Percentiles rank a stretch among this genome's conserved stretches.
Evolutionary conservation across 2,888 invertebrate genomes (phyloP).

Genomic region (Drosophila melanosoma): DNA sequence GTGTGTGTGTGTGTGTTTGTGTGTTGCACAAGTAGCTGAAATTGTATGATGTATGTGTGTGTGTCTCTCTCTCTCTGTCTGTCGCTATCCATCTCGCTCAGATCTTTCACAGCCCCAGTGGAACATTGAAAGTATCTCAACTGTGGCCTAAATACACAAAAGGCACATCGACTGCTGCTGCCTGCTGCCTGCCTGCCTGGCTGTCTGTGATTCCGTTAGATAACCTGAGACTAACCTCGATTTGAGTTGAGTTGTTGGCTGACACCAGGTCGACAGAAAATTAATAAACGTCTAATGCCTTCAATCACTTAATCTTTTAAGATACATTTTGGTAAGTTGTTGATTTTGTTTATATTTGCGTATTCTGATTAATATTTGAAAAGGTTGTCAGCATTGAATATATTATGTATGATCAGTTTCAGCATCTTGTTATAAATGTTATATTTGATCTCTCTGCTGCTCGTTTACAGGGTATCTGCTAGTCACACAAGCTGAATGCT

Average conservation of each 20-base stretch:
- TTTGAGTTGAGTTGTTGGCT: conserved; percentile 2
- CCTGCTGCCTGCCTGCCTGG: neutral
- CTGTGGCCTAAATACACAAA: conserved; percentile 9
- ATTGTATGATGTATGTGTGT: conserved; percentile 62
- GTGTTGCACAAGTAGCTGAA: conserved; percentile 39
- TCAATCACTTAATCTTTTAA: too few relatives aligned
- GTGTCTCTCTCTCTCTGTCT: neutral
- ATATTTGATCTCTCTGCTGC: neutral
- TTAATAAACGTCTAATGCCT: conserved; percentile 8
- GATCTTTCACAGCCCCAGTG: neutral
- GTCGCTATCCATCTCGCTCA: neutral
- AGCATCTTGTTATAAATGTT: neutral
- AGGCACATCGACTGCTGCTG: neutral
- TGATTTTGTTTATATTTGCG: neutral
- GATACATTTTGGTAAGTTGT: neutral
- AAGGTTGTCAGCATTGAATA: too few relatives aligned
- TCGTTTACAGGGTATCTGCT: neutral
- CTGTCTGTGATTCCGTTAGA: conserved; percentile 12
- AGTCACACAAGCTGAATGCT: neutral
- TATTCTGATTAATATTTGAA: conserved; percentile 1
- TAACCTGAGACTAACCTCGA: neutral
- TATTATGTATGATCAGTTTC: too few relatives aligned
- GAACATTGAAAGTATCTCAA: neutral
- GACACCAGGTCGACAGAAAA: neutral
- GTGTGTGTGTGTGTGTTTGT: conserved; percentile 5